Evolutionary conservation across 1,140 invertebrate species (phyloP).

Genomic region (Heliconius nattereri): DNA sequence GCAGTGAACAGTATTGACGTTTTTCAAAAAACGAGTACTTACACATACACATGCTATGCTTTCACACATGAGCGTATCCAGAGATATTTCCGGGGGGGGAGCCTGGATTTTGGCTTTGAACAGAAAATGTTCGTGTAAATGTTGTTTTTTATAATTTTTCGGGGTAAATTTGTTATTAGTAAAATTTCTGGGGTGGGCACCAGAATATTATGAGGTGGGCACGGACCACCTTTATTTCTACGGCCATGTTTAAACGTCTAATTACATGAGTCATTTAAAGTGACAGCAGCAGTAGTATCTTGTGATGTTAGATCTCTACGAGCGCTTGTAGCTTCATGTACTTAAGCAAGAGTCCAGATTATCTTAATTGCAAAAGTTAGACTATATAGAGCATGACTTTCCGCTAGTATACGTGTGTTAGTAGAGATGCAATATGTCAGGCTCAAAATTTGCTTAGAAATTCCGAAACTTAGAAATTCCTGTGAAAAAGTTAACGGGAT

Average conservation of each 20-base stretch:
- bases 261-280: neutral
- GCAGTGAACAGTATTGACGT: slow-evolving; percentile 10
- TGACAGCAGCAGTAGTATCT: neutral
- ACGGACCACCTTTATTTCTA: too few species aligned
- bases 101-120: too few species aligned
- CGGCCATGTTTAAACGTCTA: neutral
- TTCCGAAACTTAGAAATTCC: too few species aligned
- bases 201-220: too few species aligned
- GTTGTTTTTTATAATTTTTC: too few species aligned
- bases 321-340: neutral
- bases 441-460: too few species aligned
- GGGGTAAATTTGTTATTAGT: too few species aligned
- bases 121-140: too few species aligned
- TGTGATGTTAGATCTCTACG: neutral
- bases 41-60: neutral
- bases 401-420: neutral
- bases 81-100: too few species aligned
- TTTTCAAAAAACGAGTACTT: neutral
- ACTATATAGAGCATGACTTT: neutral
- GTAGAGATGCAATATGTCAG: neutral
- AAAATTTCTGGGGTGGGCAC: too few species aligned
- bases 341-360: neutral
- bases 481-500: too few species aligned
- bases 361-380: slow-evolving; percentile 17
- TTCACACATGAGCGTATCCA: too few species aligned